Percentiles rank a stretch among this genome's conserved stretches.
Evolutionary conservation across 2,888 invertebrate genomes (phyloP).

Genomic region (Meta bourneti): DNA sequence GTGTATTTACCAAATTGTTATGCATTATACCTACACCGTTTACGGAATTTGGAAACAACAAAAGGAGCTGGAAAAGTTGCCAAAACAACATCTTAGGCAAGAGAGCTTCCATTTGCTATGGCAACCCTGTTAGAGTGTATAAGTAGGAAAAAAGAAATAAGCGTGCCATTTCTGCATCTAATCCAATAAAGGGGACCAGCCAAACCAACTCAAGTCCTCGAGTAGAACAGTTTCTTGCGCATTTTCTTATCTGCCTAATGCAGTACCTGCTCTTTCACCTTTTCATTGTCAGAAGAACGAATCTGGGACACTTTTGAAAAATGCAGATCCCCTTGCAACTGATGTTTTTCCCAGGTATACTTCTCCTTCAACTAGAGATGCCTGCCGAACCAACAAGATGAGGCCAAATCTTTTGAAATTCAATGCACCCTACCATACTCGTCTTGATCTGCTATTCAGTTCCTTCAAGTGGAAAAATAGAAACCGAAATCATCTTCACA

Average conservation of each 20-base stretch:
- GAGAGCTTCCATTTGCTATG: conserved; percentile 28
- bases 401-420: conserved; percentile 19
- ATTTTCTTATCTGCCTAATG: conserved; percentile 72
- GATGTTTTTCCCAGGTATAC: conserved; percentile 31
- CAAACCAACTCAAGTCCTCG: conserved; percentile 56
- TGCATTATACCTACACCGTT: not conserved
- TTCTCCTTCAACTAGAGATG: not conserved
- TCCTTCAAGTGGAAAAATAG: conserved; percentile 9
- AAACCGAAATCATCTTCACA: conserved; percentile 30
- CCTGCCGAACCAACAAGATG: conserved; percentile 52
- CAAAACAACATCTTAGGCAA: conserved; percentile 1
- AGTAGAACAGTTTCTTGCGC: conserved; percentile 58
- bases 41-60: not conserved
- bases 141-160: conserved; percentile 62
- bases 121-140: conserved; percentile 58
- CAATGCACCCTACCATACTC: conserved; percentile 22
- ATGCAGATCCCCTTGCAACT: conserved; percentile 58
- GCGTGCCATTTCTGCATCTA: conserved; percentile 69
- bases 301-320: conserved; percentile 72
- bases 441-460: conserved; percentile 43
- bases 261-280: conserved; percentile 72
- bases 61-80: not conserved
- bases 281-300: conserved; percentile 63
- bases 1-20: no score
- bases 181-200: conserved; percentile 70